Evolutionary conservation across 53 echinoderm and acorn worm genomes (phyloP), one percentile per base, ranked within the genome.

Genomic region (Patiria pectinifera): DNA sequence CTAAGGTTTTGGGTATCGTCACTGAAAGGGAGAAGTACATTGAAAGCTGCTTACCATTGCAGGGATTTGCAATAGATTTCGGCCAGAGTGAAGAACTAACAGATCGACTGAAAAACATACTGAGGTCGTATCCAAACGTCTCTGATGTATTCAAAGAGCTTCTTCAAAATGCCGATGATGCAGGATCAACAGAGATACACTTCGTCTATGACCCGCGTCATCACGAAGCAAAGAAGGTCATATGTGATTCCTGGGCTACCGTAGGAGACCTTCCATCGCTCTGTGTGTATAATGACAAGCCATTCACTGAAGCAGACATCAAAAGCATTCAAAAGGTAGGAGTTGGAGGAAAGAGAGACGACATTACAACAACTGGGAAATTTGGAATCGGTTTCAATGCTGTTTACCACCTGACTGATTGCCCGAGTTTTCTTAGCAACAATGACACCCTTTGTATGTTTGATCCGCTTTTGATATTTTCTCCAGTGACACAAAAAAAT

Each of bases 111-210:
- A 95, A 86, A 11, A 93, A 95, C 10, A 99, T 99, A 48, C 59
- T 99, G 12, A 82, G 87, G 3, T 95, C 92, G 16, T 97, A 97
- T 89, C 96, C 99, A 45, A 89, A 94, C 44, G 97, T 96, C 45
- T 91, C 83, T 82, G 94, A 94, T 76, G 95, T 99, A 62, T 92
- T 99, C 24, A 99, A 97, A 84, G 99, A 99, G 92, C 89, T 99
- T 23, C 91, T 99, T 11, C 99, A 99, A 92, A 99, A 99, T 92
- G 96, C 99, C 7, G 99, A 99, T 82, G 99, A 99, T 93, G 95
- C 99, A 18, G 93, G 96, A 58, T 94, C 97, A 18, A 92, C 96
- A 19, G 92, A 96, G 92, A 95, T 99, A 22, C 97, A 99, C 80
- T 93, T 99, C 82, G 93, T 99, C 14, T 96, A 96, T 46, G 98